Base-by-base conservation (phyloP, 2,113 vertebrate species). In the Macroglossus sobrinus region DNA sequence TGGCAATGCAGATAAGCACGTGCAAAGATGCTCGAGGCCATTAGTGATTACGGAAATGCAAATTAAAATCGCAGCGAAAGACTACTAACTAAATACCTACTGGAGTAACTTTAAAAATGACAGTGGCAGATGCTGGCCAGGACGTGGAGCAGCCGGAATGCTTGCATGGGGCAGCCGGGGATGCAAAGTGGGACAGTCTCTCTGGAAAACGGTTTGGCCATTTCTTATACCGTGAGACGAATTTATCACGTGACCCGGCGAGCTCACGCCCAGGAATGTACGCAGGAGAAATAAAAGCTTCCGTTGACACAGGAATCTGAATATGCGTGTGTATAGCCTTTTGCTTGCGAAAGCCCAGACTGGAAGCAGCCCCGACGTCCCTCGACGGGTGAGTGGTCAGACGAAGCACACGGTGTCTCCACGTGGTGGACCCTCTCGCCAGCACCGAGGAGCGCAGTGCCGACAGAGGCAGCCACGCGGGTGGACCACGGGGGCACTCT, bases 401-500 rank as follows among this genome's bases (percentile, higher is more conserved):
- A 13, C 10, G 26, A 26, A 33, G 10, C 59, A 12, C 24, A 8
- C 19, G 5, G 3, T 2, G 0, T 0, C 10, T 2, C 40, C n/a
- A 3, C 3, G 26, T 19, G 0, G 12, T 0, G 1, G 66, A 57
- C 11, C 2, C 0, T 0, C 6, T 57, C 18, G 33, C 61, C 18
- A 4, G 26, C 2, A 45, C 43, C 64, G 66, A 57, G 63, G 61
- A 28, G 26, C 0, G 28, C 7, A 10, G 2, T 6, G 2, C 2
- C 26, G 35, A 45, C 3, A 9, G 4, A 5, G 0, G 11, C 59
- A 15, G 7, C 35, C 0, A 15, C 0, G 0, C 5, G 66, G 43
- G 0, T 9, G 50, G 10, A 18, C 28, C 30, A 40, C 35, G 28
- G 0, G 16, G 4, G 26, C 59, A 5, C 0, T 35, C 33, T 15